Base-by-base conservation (phyloP, 2,113 vertebrate genomes). In the Lethenteron camtschaticum region DNA sequence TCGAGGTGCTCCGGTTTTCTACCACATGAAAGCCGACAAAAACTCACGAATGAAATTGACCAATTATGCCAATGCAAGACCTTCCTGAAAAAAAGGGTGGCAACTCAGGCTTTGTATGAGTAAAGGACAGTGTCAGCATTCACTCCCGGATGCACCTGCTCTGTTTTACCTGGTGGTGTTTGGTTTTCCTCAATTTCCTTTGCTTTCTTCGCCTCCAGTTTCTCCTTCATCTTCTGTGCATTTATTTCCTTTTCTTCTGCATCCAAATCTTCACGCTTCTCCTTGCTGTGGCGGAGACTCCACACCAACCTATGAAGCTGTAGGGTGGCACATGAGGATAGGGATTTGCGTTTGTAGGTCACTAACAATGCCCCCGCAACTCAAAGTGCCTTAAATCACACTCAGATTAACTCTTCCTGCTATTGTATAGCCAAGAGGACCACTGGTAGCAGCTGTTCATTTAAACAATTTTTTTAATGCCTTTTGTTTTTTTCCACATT, bases 241-340 rank as follows among this genome's bases (percentile, higher is more conserved):
- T 41, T 41, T 0, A 74, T 69, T 9, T 56, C 57, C 77, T 84
- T 77, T 3, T 87, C 80, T 0, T 78, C 82, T 4, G 74, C 72
- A 71, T 90, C 90, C 3, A 99, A 75, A 73, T 96, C 92, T 2
- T 84, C 76, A 11, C 90, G 84, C 55, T 91, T 79, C 57, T 95
- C 86, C 1, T 76, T 85, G 69, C 74, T 75, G 79, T 96, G 82
- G 9, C 94, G 82, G 71, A 99, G 74, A 71, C 77, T 81, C 92
- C 92, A 99, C 73, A 87, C 90, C 68, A 99, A 74, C 24, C 92
- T 84, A 75, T 96, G 74, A 72, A 99, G 82, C 94, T 99, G 73
- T 9, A 71, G 2, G 0, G 1, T 71, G 70, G 73, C 3, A 74
- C 68, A n/a, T 2, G 4, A 41, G 66, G 1, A 2, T 3, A 24